phyloP scores from a whole-genome alignment of 92 coral and sea anemone species.

The Porites rus region DNA sequence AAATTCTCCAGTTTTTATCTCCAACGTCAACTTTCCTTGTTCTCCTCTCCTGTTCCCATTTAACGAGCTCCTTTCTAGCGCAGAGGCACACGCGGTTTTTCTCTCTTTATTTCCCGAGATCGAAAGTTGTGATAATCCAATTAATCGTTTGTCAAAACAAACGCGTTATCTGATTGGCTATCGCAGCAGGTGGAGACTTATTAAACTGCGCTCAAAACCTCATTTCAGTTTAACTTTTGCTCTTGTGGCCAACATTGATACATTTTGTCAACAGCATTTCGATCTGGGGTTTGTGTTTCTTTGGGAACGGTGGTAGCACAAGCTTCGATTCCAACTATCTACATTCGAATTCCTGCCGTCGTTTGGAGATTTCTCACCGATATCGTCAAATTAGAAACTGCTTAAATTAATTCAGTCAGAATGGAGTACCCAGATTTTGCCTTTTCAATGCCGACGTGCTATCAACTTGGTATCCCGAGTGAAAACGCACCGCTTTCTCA shows the following conservation, averaged over 20 bases:
- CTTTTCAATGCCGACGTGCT: conserved; percentile 99
- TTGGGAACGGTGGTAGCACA: neutral
- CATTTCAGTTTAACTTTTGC: conserved; percentile 70
- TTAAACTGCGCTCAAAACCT: conserved; percentile 89
- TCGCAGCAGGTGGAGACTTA: conserved; percentile 91
- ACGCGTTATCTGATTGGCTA: conserved; percentile 86
- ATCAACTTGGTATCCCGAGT: conserved; percentile 98
- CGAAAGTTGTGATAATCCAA: conserved; percentile 97
- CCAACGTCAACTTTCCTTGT: conserved; percentile 11
- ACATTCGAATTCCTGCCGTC: neutral
- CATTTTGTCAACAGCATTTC: conserved; percentile 43
- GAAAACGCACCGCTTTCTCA: conserved; percentile 83
- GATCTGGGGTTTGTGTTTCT: neutral
- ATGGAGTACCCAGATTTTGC: conserved; percentile 91
- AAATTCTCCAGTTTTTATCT: conserved; percentile 45
- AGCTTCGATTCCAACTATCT: neutral
- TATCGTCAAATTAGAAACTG: conserved; percentile 34
- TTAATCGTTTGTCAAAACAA: conserved; percentile 95
- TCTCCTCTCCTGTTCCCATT: conserved; percentile 34
- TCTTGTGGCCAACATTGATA: conserved; percentile 52
- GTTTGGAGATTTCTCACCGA: conserved; percentile 10
- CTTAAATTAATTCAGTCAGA: conserved; percentile 31
- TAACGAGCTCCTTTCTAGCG: conserved; percentile 54
- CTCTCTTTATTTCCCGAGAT: conserved; percentile 78
- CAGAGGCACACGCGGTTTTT: conserved; percentile 80